Conservation (phyloP, 2,888 invertebrate species). For the Sphecodes monilicornis region DNA sequence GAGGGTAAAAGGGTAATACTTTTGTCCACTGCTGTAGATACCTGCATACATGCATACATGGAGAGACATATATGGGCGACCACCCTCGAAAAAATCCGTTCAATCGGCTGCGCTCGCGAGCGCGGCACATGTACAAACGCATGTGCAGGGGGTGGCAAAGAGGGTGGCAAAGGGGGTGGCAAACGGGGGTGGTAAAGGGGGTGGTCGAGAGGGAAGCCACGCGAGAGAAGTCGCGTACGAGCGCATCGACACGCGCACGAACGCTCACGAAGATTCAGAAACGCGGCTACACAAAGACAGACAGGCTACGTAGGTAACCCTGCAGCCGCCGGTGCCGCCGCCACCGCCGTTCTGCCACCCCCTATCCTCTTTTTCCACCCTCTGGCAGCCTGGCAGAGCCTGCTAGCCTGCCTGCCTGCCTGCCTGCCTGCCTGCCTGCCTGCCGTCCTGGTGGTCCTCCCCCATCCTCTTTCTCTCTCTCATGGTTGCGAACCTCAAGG, state of each 20-base stretch:
- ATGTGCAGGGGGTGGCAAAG: slow-evolving; percentile 23
- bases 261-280: slow-evolving; percentile 68
- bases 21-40: slow-evolving; percentile 1
- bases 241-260: slow-evolving; percentile 26
- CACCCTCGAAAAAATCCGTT: slow-evolving; percentile 74
- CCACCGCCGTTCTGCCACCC: slow-evolving; percentile 32
- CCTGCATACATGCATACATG: slow-evolving; percentile 16
- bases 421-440: slow-evolving; percentile 39
- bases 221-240: slow-evolving; percentile 16
- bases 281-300: slow-evolving; percentile 72
- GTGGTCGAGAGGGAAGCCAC: slow-evolving; percentile 12
- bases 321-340: slow-evolving; percentile 60
- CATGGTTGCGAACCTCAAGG: slow-evolving; percentile 76
- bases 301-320: slow-evolving; percentile 73
- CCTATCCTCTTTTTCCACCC: slow-evolving; percentile 5
- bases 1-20: neutral
- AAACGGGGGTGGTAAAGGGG: slow-evolving; percentile 15
- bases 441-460: slow-evolving; percentile 51
- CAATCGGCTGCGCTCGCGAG: slow-evolving; percentile 59
- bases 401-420: slow-evolving; percentile 46
- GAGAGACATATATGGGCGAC: slow-evolving; percentile 50
- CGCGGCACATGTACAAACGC: slow-evolving; percentile 39
- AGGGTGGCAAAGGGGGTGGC: neutral
- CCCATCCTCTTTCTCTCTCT: slow-evolving; percentile 46
- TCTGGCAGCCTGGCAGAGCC: slow-evolving; percentile 22